phyloP scores from a whole-genome alignment of 2,113 vertebrate species.

The Mirza zaza region DNA sequence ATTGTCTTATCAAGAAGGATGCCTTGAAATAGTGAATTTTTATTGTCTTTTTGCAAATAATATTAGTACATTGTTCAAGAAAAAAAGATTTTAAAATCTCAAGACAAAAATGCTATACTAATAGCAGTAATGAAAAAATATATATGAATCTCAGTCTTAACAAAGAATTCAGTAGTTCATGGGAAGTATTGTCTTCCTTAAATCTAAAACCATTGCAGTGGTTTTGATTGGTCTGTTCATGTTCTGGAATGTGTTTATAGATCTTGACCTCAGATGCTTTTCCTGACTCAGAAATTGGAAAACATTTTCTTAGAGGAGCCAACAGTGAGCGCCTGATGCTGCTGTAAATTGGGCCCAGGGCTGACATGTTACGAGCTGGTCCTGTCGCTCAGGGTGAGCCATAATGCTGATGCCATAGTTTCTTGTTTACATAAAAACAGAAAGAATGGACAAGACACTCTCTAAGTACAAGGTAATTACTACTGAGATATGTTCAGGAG shows the following conservation, averaged over 20 bases:
- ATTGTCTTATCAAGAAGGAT: conserved; percentile 1
- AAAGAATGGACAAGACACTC: not conserved
- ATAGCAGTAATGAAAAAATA: not conserved
- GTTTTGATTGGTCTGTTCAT: conserved; percentile 9
- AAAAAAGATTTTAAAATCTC: not conserved
- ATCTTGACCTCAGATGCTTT: conserved; percentile 57
- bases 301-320: not conserved
- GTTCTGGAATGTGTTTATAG: conserved; percentile 59
- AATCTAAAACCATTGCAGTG: not conserved
- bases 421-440: conserved; percentile 2
- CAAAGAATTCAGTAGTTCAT: not conserved
- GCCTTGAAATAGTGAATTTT: conserved; percentile 34
- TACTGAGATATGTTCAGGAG: not conserved
- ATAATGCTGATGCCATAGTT: not conserved
- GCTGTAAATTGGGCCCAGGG: not conserved
- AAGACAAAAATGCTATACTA: not conserved
- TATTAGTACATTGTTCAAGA: not conserved
- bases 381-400: not conserved
- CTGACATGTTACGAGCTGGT: not conserved
- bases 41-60: not conserved
- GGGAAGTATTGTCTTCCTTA: conserved; percentile 3
- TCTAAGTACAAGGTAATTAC: not conserved
- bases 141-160: conserved; percentile 5
- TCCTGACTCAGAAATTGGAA: conserved; percentile 53
- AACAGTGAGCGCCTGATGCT: not conserved